Evolutionary conservation across 2,888 invertebrate species (phyloP).

Genomic region (Stenodema calcarata): DNA sequence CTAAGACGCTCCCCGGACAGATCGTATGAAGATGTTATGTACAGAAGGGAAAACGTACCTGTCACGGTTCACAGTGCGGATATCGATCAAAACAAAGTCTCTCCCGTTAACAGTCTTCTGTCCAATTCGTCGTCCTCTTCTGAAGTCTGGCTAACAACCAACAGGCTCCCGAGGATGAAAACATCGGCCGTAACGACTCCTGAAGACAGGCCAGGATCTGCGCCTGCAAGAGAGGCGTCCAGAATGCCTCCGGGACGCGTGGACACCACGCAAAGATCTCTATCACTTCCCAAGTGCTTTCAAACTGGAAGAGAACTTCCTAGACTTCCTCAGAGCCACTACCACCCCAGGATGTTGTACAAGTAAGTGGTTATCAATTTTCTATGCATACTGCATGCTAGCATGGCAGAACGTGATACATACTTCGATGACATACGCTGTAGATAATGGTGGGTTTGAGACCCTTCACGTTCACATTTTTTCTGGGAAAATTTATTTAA

Average conservation of each 20-base stretch:
- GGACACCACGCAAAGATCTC: conserved; percentile 64
- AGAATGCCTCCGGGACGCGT: conserved; percentile 57
- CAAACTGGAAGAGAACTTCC: conserved; percentile 61
- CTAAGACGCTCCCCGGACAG: conserved; percentile 60
- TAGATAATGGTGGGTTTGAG: too few species aligned
- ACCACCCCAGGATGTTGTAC: conserved; percentile 48
- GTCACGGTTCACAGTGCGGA: conserved; percentile 37
- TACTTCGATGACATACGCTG: too few species aligned
- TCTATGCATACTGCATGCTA: background rate
- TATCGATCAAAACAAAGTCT: conserved; percentile 42
- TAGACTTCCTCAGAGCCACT: conserved; percentile 48
- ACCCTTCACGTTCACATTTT: too few species aligned
- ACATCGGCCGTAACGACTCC: conserved; percentile 65
- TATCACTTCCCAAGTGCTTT: conserved; percentile 66
- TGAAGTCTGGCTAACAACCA: conserved; percentile 12
- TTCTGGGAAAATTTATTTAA: too few species aligned
- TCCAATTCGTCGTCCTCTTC: conserved; percentile 46
- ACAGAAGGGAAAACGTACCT: conserved; percentile 38
- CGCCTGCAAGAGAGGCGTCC: conserved; percentile 61
- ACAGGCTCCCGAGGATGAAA: background rate
- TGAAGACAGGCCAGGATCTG: conserved; percentile 65
- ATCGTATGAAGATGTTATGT: conserved; percentile 55
- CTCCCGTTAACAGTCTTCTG: conserved; percentile 41
- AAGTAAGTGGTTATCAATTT: conserved; percentile 30
- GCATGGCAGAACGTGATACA: too few species aligned